Base-by-base conservation (phyloP, 1,140 invertebrate species). In the Pseudomyrmex dendroicus region DNA sequence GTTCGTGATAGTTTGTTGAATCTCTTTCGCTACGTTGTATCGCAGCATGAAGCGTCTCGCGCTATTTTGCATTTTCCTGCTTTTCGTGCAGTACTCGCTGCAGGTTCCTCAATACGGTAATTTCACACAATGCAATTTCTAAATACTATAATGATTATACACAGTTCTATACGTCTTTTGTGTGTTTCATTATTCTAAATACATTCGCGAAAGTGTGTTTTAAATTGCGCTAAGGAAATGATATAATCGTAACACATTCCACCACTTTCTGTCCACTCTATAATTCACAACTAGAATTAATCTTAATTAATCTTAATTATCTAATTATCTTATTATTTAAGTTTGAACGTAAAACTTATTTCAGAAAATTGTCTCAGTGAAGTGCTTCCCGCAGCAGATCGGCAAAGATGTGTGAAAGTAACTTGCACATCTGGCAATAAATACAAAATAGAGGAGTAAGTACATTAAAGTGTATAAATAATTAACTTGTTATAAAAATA, bases 81-180 rank as follows among this genome's bases (percentile, higher is more conserved):
- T 84, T 50, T 61, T 70, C 35, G 66, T 82, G 22, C 48, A 72
- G 20, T 84, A 72, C 12, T 84, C 76, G n/a, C 13, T 62, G 50
- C 50, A 84, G 17, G n/a, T 83, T 52, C 78, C 76, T 2, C 48
- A 84, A 72, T 84, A 84, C n/a, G 83, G 83, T 84, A 82, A 35
- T 35, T 35, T 35, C 0, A 7, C 35, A 35, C 35, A 35, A 35
- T 13, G 44, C 54, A 83, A 82, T 13, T 48, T 68, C 5, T 35
- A 35, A 35, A 35, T 35, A 35, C 35, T 7, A 35, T 7, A 35
- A 35, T 35, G 35, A 35, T 35, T 35, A 7, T 4, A 35, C 35
- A 35, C 35, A 35, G 35, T 35, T 35, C 35, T 1, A 35, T 7
- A 35, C 35, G 35, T 35, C 35, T 35, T 35, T 35, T 35, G 35